These are phyloP conservation scores for Cremastobaeus sp. DNA, from an alignment of 2,888 invertebrate species.

Conservation along the genomic window DNA sequence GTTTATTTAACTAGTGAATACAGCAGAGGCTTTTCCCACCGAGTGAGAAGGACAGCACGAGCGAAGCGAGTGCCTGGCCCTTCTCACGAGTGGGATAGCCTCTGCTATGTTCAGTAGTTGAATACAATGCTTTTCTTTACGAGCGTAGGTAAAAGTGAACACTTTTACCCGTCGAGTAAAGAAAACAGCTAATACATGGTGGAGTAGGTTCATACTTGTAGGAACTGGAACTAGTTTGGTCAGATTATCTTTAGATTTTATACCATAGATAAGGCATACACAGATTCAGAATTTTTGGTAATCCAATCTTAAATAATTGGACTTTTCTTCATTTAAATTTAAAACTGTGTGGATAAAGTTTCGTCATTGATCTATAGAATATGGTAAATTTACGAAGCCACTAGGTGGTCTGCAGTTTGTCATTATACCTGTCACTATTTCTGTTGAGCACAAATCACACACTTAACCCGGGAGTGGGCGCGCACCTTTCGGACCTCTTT, in stretches of 20 bases:
- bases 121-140: no score
- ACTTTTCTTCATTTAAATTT: slow-evolving; percentile 94
- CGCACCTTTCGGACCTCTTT: no score
- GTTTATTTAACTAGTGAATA: no score
- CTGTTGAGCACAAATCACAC: slow-evolving; percentile 64
- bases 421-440: slow-evolving; percentile 77
- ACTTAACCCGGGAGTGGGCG: no score
- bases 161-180: no score
- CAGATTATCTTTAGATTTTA: slow-evolving; percentile 93
- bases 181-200: slow-evolving; percentile 93
- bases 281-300: slow-evolving; percentile 94
- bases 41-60: no score
- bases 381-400: slow-evolving; percentile 77
- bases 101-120: no score
- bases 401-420: slow-evolving; percentile 77
- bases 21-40: no score
- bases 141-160: no score
- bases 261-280: slow-evolving; percentile 98
- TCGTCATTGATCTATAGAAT: slow-evolving; percentile 90
- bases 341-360: slow-evolving; percentile 95
- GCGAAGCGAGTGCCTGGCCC: no score
- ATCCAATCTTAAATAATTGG: slow-evolving; percentile 95
- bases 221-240: slow-evolving; percentile 91
- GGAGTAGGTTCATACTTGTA: slow-evolving; percentile 87
- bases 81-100: no score